Evolutionary conservation across 2,113 vertebrate species (phyloP).

Genomic region (Rhinolophus sinicus): DNA sequence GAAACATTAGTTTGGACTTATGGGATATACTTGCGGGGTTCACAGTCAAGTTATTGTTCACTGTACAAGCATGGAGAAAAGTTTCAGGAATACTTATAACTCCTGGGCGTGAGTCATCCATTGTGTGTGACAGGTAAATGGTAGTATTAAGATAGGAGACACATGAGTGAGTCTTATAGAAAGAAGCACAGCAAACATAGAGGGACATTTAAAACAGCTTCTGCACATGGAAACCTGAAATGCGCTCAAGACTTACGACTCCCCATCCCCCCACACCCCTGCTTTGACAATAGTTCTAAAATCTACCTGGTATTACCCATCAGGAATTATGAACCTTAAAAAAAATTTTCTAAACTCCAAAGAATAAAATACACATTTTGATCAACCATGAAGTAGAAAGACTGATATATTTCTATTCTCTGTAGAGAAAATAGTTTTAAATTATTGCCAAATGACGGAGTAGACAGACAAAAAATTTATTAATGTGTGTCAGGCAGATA

Average conservation of each 20-base stretch:
- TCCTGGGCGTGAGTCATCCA: not conserved
- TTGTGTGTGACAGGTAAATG: not conserved
- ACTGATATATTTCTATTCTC: not conserved
- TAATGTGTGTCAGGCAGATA: not conserved
- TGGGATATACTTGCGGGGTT: not conserved
- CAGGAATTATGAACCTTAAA: not conserved
- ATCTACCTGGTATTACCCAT: not conserved
- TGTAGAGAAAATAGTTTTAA: not conserved
- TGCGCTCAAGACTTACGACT: not conserved
- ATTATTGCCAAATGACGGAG: not conserved
- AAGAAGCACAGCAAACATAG: not conserved
- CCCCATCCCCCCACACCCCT: too few species aligned
- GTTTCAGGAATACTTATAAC: not conserved
- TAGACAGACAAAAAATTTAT: not conserved
- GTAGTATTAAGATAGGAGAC: not conserved
- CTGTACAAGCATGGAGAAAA: not conserved
- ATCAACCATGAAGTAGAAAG: not conserved
- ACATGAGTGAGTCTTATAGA: not conserved
- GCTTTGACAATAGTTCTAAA: not conserved
- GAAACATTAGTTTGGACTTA: not conserved
- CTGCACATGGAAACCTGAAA: not conserved
- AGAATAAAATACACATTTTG: not conserved
- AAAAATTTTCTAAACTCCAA: not conserved
- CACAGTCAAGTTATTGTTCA: not conserved
- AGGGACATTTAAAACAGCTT: not conserved